Evolutionary conservation across 2,888 invertebrate genomes (phyloP).

Genomic region (Synanthedon vespiformis): DNA sequence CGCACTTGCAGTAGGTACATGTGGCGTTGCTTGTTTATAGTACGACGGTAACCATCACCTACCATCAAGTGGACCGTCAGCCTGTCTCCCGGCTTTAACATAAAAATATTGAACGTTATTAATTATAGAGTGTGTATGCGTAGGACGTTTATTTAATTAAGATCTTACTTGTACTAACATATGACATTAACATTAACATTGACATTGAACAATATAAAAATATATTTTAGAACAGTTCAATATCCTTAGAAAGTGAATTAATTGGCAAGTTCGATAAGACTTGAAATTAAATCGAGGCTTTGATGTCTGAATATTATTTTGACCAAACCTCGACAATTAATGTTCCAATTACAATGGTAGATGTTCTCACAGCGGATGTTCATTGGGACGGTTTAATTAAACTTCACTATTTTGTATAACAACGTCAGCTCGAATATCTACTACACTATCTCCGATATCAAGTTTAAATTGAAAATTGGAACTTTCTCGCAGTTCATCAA

Average conservation of each 20-base stretch:
- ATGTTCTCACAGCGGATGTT: neutral
- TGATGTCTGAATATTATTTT: slow-evolving; percentile 2
- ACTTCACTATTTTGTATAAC: neutral
- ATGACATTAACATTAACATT: too few species aligned
- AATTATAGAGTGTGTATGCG: too few species aligned
- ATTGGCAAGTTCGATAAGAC: neutral
- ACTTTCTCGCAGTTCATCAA: neutral
- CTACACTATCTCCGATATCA: neutral
- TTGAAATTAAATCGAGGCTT: neutral
- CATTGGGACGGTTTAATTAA: neutral
- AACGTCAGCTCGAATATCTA: neutral
- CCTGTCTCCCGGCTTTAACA: too few species aligned
- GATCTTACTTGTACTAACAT: too few species aligned
- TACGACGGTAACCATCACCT: too few species aligned
- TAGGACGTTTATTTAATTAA: too few species aligned
- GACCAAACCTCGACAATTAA: neutral
- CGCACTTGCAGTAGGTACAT: too few species aligned
- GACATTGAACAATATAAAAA: too few species aligned
- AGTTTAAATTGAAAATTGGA: slow-evolving; percentile 10
- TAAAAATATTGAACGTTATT: too few species aligned
- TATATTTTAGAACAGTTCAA: too few species aligned
- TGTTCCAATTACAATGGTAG: neutral
- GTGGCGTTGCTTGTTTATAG: too few species aligned
- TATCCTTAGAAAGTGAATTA: neutral
- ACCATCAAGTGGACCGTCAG: too few species aligned